Evolutionary conservation across 2,797 vertebrate genomes (phyloP).

Genomic region (Pangasius macronema): DNA sequence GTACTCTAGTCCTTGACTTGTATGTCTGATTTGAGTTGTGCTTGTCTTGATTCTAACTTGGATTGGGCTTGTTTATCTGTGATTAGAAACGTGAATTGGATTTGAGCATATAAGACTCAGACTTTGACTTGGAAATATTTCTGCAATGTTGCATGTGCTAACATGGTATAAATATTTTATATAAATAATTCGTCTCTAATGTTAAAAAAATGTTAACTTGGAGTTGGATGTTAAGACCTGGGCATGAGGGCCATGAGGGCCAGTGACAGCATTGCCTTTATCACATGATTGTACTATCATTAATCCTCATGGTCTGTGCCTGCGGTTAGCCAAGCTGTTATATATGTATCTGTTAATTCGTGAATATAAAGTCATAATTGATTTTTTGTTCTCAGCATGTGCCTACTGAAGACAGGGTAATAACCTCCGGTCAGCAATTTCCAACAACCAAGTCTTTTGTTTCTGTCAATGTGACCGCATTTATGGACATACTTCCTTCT

Average conservation of each 20-base stretch:
- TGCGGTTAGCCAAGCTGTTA: background rate
- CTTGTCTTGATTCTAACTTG: background rate
- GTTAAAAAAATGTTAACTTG: background rate
- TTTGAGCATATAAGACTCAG: background rate
- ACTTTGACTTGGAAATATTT: background rate
- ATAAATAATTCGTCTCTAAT: background rate
- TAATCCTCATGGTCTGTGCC: slow-evolving; percentile 2
- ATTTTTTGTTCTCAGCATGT: slow-evolving; percentile 23
- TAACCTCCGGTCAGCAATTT: slow-evolving; percentile 6
- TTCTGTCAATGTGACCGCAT: slow-evolving; percentile 6
- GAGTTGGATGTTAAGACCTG: background rate
- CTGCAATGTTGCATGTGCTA: background rate
- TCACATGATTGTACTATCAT: slow-evolving; percentile 4
- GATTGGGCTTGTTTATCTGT: background rate
- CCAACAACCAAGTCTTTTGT: slow-evolving; percentile 17
- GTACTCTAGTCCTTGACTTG: background rate
- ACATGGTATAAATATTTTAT: background rate
- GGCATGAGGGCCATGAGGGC: too few species aligned
- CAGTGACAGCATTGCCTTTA: background rate
- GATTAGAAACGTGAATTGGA: background rate
- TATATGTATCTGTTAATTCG: background rate
- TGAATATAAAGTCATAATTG: slow-evolving; percentile 9
- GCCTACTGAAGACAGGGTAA: slow-evolving; percentile 25
- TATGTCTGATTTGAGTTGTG: background rate
- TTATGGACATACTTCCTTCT: slow-evolving; percentile 4